Base-by-base conservation (phyloP, 1,140 invertebrate species). In the Coelopa frigida region DNA sequence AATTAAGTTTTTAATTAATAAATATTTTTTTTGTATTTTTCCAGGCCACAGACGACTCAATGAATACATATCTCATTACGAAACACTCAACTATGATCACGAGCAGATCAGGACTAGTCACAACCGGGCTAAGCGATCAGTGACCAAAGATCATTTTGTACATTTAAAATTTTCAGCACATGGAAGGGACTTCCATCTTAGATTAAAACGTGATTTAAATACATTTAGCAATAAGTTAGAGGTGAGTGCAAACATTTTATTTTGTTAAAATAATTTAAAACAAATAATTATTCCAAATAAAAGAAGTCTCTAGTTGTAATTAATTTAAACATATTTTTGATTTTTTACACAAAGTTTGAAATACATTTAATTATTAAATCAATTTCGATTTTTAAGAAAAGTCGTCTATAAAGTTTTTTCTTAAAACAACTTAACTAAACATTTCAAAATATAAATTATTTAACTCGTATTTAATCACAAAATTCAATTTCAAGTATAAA, bases 1-100 rank as follows among this genome's bases (percentile, higher is more conserved):
- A 31, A 14, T 3, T 6, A 10, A 11, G 8, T 24, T 37, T 29
- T 10, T 14, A 10, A 29, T 10, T 10, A 33, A 53, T 12, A n/a
- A 3, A 6, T 35, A 15, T 7, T 38, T 24, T 50, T 29, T 7
- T 20, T 39, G 6, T 44, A 1, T 37, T 12, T 27, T 61, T 59
- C 10, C 56, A 63, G 72, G 73, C 48, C 71, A 72, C 49, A 78
- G 80, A 53, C 76, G 79, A 58, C 75, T 98, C 49, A 96, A 89
- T 74, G 87, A 94, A 73, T 97, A 95, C 73, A 89, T 98, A 61
- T 79, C 81, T 43, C 85, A 95, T 72, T 98, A 89, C 73, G 93
- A 97, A 70, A 78, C 83, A 51, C 75, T 98, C 51, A 79, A 79
- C 42, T 98, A 98, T 74, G 82, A 90, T 61, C 70, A 78, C 47